phyloP scores from a whole-genome alignment of 2,113 vertebrate genomes.

The Morone saxatilis region DNA sequence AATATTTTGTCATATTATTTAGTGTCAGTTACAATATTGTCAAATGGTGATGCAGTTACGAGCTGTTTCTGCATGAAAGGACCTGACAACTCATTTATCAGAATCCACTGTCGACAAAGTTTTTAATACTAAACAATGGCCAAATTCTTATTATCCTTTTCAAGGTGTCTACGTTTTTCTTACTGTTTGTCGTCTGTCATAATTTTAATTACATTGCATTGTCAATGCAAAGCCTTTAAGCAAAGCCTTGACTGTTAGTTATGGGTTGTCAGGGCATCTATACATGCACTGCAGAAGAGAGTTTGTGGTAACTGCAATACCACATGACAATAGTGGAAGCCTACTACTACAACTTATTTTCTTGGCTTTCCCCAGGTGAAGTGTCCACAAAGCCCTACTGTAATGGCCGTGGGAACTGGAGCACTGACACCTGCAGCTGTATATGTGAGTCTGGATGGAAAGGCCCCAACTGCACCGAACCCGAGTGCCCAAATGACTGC shows the following conservation, averaged over 20 bases:
- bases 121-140: neutral
- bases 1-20: no score
- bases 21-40: neutral
- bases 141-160: neutral
- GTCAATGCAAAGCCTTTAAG: neutral
- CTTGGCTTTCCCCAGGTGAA: slow-evolving; percentile 82
- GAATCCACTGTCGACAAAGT: neutral
- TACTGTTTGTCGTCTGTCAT: neutral
- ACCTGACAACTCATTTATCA: neutral
- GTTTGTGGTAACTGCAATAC: neutral
- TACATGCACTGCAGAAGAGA: neutral
- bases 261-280: neutral
- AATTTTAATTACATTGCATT: neutral
- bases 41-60: neutral
- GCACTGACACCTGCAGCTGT: slow-evolving; percentile 88
- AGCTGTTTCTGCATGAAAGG: neutral
- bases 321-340: neutral
- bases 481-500: slow-evolving; percentile 91
- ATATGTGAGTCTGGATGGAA: slow-evolving; percentile 89
- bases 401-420: slow-evolving; percentile 94
- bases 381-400: slow-evolving; percentile 92
- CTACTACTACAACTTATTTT: neutral
- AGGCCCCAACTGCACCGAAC: slow-evolving; percentile 90
- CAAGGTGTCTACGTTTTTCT: neutral
- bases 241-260: neutral